Evolutionary conservation across 2,113 vertebrate genomes (phyloP).

Genomic region (Xenotilapia longispinis): DNA sequence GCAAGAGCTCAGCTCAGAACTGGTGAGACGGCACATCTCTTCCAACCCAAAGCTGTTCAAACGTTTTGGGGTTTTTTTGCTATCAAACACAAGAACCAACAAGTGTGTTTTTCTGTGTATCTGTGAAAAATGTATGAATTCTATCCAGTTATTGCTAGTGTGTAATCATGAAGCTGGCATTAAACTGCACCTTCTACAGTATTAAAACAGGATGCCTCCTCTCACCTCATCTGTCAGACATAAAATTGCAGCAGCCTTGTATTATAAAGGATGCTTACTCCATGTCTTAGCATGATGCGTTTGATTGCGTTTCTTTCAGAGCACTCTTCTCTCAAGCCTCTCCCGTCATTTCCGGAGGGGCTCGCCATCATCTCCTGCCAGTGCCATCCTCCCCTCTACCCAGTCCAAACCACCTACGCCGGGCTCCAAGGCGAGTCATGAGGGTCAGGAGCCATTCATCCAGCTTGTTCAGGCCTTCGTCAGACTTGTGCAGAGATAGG

Average conservation of each 20-base stretch:
- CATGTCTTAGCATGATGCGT: not conserved
- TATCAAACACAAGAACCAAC: not conserved
- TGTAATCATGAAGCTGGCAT: not conserved
- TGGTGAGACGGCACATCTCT: slow-evolving; percentile 71
- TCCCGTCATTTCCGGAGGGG: slow-evolving; percentile 89
- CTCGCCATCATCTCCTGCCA: slow-evolving; percentile 83
- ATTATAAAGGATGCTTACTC: not conserved
- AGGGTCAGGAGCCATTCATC: slow-evolving; percentile 91
- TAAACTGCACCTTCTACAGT: not conserved
- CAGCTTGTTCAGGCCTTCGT: slow-evolving; percentile 95
- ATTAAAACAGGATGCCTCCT: not conserved
- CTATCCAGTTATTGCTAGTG: not conserved
- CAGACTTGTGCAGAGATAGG: slow-evolving; percentile 87
- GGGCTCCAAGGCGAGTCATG: slow-evolving; percentile 76
- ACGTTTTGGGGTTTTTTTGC: rapidly evolving
- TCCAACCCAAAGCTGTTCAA: not conserved
- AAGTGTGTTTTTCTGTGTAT: not conserved
- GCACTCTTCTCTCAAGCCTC: slow-evolving; percentile 87
- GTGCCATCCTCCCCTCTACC: slow-evolving; percentile 78
- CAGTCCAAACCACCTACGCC: slow-evolving; percentile 78
- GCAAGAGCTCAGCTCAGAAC: slow-evolving; percentile 94
- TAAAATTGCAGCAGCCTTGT: not conserved
- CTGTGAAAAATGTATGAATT: not conserved
- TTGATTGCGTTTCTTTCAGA: slow-evolving; percentile 63
- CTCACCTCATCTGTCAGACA: not conserved